Base-by-base conservation (phyloP, 2,113 vertebrate species). In the Acanthochromis polyacanthus region DNA sequence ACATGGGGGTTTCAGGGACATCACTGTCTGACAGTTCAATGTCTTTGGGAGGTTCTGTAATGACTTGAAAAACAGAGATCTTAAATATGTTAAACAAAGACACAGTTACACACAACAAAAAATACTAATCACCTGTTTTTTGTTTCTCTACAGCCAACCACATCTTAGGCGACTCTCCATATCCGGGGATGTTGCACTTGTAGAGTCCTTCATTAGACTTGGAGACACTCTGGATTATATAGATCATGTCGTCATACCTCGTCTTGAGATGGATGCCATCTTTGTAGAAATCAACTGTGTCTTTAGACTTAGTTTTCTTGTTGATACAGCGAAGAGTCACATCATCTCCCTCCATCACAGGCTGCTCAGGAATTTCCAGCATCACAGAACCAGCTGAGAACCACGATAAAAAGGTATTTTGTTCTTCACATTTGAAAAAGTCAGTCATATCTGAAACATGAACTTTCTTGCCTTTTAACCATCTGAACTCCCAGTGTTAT, bases 181-280 rank as follows among this genome's bases (percentile, higher is more conserved):
- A 23, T 53, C 19, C 63, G 53, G 78, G 12, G 23, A 82, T 58
- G 60, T 5, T 81, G 56, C 87, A 89, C 59, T 59, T 71, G 71
- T 89, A 89, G 30, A 68, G 17, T 68, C 83, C 83, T 75, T 75
- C 80, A 56, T 85, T 46, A 64, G 60, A 71, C 57, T 46, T 75
- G 51, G 82, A 88, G 15, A 82, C 20, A 1, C 25, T 30, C 1
- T 5, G 4, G 48, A 89, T 65, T 2, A 2, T 86, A 64, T 4
- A 30, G 30, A 30, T 30, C 30, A 82, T 7, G 38, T 48, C 10
- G 28, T 36, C 3, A 56, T 81, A 72, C 12, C 0, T 0, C 0
- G 30, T 78, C 1, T 1, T 7, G 0, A 83, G 15, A 1, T 0
- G 0, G 0, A 22, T 1, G 1, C 63, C 78, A 15, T 84, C 36